phyloP scores from a whole-genome alignment of 1,140 invertebrate species.

The Tigriopus japonicus region DNA sequence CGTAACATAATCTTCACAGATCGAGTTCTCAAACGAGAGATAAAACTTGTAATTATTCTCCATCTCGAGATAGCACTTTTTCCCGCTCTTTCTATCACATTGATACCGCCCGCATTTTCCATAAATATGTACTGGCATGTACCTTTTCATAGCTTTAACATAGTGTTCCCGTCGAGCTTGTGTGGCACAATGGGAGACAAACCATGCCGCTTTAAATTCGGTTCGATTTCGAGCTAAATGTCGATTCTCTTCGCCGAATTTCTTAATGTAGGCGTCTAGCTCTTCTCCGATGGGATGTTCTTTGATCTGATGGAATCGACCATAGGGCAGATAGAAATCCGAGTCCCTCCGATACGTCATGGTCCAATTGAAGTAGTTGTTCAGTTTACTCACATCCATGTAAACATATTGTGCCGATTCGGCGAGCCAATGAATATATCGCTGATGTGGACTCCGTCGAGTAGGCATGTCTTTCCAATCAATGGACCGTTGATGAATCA shows the following conservation, averaged over 20 bases:
- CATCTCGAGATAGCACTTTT: slow-evolving; percentile 20
- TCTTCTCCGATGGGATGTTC: background rate
- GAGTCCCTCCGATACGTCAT: slow-evolving; percentile 28
- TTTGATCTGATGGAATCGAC: slow-evolving; percentile 1
- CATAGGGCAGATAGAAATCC: slow-evolving; percentile 19
- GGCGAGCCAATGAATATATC: slow-evolving; percentile 4
- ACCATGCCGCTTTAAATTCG: slow-evolving; percentile 21
- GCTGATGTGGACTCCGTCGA: background rate
- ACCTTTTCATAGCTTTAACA: slow-evolving; percentile 24
- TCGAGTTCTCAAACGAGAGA: slow-evolving; percentile 25
- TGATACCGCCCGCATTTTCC: slow-evolving; percentile 26
- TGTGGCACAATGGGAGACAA: slow-evolving; percentile 27
- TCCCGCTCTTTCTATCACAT: slow-evolving; percentile 17
- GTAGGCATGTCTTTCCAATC: slow-evolving; percentile 9
- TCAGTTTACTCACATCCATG: slow-evolving; percentile 9
- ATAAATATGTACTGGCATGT: slow-evolving; percentile 31
- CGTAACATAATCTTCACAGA: slow-evolving; percentile 27
- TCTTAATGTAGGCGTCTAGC: background rate
- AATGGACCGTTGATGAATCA: slow-evolving; percentile 9
- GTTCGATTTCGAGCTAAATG: background rate
- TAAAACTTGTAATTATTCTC: slow-evolving; percentile 23
- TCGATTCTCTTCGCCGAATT: background rate
- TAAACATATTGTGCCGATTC: slow-evolving; percentile 12
- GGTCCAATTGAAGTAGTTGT: slow-evolving; percentile 28
- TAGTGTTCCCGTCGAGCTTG: slow-evolving; percentile 23